A percentile compares a stretch with the other conserved stretches of the same genome.
Evolutionary conservation across 2,888 invertebrate species (phyloP).

Genomic region (Ormia ochracea): DNA sequence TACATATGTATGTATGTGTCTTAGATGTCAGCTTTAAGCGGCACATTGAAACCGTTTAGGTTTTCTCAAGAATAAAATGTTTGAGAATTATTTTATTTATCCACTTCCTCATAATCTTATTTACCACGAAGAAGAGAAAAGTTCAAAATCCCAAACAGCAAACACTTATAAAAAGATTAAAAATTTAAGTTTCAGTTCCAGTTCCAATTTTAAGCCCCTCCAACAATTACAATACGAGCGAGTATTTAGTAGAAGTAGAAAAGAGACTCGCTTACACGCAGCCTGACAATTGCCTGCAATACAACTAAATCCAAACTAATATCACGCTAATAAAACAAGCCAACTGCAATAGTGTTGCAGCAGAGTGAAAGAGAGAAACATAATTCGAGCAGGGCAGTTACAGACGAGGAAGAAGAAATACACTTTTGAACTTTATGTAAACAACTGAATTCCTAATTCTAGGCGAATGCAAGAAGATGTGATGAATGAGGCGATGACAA

Average conservation of each 20-base stretch:
- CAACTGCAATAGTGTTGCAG: background rate
- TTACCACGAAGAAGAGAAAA: background rate
- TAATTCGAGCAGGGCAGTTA: background rate
- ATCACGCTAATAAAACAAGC: constrained; percentile 21
- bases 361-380: background rate
- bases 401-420: constrained; percentile 31
- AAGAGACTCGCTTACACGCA: constrained; percentile 4
- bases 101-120: background rate
- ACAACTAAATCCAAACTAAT: constrained; percentile 46
- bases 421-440: constrained; percentile 45
- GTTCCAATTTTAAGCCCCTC: constrained; percentile 23
- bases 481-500: background rate
- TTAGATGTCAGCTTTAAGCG: too few species aligned
- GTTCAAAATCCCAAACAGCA: background rate
- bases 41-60: too few species aligned
- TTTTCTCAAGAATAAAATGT: too few species aligned
- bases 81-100: too few species aligned
- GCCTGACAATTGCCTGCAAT: constrained; percentile 40
- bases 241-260: background rate
- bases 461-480: constrained; percentile 30
- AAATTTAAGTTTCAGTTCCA: constrained; percentile 39
- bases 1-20: too few species aligned
- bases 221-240: constrained; percentile 26
- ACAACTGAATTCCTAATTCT: constrained; percentile 23
- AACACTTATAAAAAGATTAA: constrained; percentile 45